Evolutionary conservation across 1,140 invertebrate genomes (phyloP), one percentile per base, ranked within the genome.

Genomic region (Lordiphosa collinella): DNA sequence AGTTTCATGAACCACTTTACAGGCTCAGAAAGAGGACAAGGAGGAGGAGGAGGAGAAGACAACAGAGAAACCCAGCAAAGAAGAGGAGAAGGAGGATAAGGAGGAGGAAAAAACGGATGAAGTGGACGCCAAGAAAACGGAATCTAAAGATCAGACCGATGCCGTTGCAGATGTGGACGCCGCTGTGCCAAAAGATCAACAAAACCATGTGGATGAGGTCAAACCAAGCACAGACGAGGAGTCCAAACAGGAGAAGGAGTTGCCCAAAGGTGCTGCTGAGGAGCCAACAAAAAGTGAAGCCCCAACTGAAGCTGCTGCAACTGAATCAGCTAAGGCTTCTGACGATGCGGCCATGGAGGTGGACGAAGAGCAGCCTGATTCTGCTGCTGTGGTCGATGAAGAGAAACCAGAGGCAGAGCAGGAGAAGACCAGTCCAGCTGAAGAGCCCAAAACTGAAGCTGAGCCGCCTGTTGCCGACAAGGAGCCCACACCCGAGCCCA

Each of bases 401-500:
- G 56, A 58, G 7, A 75, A 58, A 16, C 16, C 60, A 4, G 37
- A 59, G 35, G 38, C 49, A 11, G 43, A 65, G 11, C 9, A 29
- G 9, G 68, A 69, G 34, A 44, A 53, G 38, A 48, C 25, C 1
- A 8, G 9, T 34, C 14, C 22, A 8, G 34, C 35, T 25, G 68
- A 56, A 38, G 59, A 61, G 14, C 47, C 55, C 2, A 85, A 72
- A 49, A 22, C 14, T 5, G 35, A 49, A 46, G 18, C 36, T 22
- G 68, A 79, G 51, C 49, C 69, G 13, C 14, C 22, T 22, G 34
- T 36, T 9, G 50, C 52, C 22, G 25, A 29, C 2, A 74, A 71
- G 50, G 66, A 82, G 29, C 40, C 53, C 37, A 79, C 85, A 13
- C 72, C 79, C 7, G 86, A 87, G 43, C 72, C 86, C 13, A 88